Conservation (phyloP, 2,888 invertebrate species). For the Deilephila porcellus region DNA sequence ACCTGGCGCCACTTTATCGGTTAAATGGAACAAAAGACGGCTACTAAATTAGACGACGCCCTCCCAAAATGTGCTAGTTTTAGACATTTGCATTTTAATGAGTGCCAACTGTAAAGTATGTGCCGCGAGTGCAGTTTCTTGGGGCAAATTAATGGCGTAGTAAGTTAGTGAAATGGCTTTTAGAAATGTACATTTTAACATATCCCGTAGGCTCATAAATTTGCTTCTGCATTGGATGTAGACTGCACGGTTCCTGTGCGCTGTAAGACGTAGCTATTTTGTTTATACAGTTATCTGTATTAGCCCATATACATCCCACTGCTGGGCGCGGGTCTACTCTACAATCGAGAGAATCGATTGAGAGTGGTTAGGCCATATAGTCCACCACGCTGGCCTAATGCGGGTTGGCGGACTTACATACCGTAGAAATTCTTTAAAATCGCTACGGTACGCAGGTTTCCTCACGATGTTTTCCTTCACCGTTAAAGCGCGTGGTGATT, state of each 20-base stretch:
- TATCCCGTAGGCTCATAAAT: neutral
- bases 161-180: constrained; percentile 13
- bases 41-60: neutral
- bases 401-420: too few relatives aligned
- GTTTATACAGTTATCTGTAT: neutral
- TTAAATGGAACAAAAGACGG: constrained; percentile 12
- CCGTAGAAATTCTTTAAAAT: too few relatives aligned
- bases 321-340: too few relatives aligned
- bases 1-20: constrained; percentile 9
- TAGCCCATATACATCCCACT: too few relatives aligned
- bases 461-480: too few relatives aligned
- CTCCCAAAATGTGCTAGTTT: constrained; percentile 7
- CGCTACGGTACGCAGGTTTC: too few relatives aligned
- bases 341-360: too few relatives aligned
- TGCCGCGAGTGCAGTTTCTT: constrained; percentile 15
- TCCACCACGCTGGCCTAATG: too few relatives aligned
- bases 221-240: neutral
- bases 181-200: constrained; percentile 14
- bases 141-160: constrained; percentile 17
- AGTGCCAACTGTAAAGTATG: neutral
- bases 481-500: too few relatives aligned
- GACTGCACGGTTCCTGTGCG: too few relatives aligned
- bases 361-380: too few relatives aligned
- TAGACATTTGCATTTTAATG: constrained; percentile 26
- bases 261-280: neutral